Conservation (phyloP, 2,113 vertebrate species). For the Heptranchias perlo region DNA sequence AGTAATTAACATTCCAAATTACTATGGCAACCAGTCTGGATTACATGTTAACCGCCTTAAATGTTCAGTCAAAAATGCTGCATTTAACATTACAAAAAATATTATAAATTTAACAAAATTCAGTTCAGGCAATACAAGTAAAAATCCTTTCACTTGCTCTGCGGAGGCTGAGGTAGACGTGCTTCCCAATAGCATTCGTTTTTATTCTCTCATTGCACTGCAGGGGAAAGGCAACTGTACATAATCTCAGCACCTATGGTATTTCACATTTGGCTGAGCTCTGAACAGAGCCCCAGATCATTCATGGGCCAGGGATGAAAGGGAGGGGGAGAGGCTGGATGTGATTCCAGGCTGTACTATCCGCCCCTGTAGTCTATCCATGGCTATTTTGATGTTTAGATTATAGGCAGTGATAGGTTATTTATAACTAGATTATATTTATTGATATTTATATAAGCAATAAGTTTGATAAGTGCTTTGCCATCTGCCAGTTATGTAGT, state of each 20-base stretch:
- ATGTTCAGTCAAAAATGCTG: not conserved
- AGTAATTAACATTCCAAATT: not conserved
- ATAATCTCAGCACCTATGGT: not conserved
- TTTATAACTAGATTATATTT: not conserved
- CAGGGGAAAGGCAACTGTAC: not conserved
- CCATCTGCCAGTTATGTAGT: not conserved
- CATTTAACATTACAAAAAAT: not conserved
- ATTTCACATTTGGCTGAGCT: not conserved
- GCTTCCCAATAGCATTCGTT: not conserved
- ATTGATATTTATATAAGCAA: not conserved
- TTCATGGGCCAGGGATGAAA: not conserved
- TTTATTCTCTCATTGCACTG: not conserved
- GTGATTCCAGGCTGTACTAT: too few species aligned
- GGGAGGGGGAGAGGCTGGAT: not conserved
- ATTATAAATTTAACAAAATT: not conserved
- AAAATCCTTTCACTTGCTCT: not conserved
- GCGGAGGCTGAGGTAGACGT: not conserved
- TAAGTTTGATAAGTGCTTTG: not conserved
- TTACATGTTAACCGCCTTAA: not conserved
- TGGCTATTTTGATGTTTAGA: not conserved
- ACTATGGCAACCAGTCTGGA: not conserved
- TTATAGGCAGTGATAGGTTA: not conserved
- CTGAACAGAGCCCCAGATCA: not conserved
- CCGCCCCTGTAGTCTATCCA: not conserved
- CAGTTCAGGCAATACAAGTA: not conserved